A percentile compares a stretch with the other conserved stretches of the same genome.
Conservation (phyloP, 2,113 vertebrate genomes). For the Phaetusa simplex region DNA sequence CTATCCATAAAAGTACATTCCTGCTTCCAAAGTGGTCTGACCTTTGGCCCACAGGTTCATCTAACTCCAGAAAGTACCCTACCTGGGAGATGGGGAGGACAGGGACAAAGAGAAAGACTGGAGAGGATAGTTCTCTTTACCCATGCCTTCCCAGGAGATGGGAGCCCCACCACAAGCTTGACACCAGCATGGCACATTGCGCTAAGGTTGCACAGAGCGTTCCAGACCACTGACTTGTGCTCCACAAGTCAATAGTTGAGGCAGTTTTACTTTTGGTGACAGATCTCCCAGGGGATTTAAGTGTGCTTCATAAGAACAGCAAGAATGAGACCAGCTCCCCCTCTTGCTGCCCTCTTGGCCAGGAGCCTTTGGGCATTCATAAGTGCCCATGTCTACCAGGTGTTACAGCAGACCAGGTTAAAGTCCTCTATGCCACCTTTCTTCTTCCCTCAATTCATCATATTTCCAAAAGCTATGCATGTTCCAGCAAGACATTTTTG, state of each 20-base stretch:
- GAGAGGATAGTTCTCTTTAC: background rate
- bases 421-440: background rate
- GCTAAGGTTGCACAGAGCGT: background rate
- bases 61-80: background rate
- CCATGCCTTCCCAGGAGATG: background rate
- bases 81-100: background rate
- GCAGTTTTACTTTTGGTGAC: background rate
- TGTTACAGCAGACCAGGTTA: background rate
- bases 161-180: background rate
- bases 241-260: background rate
- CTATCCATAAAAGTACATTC: background rate
- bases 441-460: background rate
- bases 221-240: background rate
- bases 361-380: background rate
- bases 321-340: background rate
- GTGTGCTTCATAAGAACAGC: background rate
- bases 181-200: rapidly evolving
- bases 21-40: background rate
- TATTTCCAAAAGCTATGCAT: background rate
- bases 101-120: background rate
- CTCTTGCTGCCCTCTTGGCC: background rate
- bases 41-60: background rate
- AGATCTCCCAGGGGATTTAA: background rate
- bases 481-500: background rate
- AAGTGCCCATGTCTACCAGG: background rate